A percentile compares a stretch with the other conserved stretches of the same genome.
phyloP scores from a whole-genome alignment of 2,888 invertebrate species.

The Sphaerophoria taeniata region DNA sequence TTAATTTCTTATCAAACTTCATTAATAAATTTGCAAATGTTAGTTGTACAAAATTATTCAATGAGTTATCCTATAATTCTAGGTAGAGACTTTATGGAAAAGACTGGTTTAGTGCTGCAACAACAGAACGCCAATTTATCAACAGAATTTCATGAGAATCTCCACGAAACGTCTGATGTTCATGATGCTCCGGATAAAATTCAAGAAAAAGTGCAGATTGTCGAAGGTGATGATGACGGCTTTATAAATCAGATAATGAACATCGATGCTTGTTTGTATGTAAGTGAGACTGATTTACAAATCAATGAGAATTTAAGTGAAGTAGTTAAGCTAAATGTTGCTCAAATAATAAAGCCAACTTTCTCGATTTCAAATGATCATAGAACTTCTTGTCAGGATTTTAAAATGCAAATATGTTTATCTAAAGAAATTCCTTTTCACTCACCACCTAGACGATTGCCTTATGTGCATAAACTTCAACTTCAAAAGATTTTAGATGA shows the following conservation, averaged over 20 bases:
- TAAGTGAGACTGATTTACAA: slow-evolving; percentile 2
- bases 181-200: background rate
- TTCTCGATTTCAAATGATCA: slow-evolving; percentile 20
- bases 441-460: slow-evolving; percentile 31
- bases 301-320: slow-evolving; percentile 20
- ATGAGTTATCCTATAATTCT: slow-evolving; percentile 58
- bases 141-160: slow-evolving; percentile 27
- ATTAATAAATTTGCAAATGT: slow-evolving; percentile 30
- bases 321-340: slow-evolving; percentile 25
- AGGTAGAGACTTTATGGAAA: slow-evolving; percentile 40
- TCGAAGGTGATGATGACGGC: background rate
- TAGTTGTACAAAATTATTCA: slow-evolving; percentile 45
- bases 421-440: slow-evolving; percentile 19
- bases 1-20: slow-evolving; percentile 43
- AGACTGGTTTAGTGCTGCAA: slow-evolving; percentile 35
- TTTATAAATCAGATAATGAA: slow-evolving; percentile 17
- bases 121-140: slow-evolving; percentile 6
- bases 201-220: slow-evolving; percentile 8
- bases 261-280: slow-evolving; percentile 12
- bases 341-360: slow-evolving; percentile 25
- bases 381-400: background rate
- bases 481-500: slow-evolving; percentile 31
- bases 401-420: slow-evolving; percentile 55
- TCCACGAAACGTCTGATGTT: background rate
- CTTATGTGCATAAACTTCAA: slow-evolving; percentile 23